These are phyloP conservation scores for Poeciliopsis presidionis DNA, from an alignment of 2,797 vertebrate genomes.

Conservation along the genomic window DNA sequence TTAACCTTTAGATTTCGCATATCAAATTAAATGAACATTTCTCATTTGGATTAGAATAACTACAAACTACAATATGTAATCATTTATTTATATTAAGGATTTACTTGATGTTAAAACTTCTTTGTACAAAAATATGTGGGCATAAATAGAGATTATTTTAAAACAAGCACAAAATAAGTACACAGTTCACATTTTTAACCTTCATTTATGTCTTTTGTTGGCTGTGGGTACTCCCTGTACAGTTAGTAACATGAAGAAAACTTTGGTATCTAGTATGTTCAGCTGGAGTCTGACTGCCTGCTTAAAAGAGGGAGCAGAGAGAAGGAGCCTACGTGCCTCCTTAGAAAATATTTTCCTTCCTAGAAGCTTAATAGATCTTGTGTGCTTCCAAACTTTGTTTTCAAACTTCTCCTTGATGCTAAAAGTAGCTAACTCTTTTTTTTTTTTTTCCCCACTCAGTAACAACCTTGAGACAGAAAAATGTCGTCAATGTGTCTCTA, in stretches of 20 bases:
- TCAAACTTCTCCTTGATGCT: background rate
- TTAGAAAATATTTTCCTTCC: background rate
- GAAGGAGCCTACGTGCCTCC: background rate
- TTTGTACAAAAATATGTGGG: background rate
- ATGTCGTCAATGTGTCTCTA: background rate
- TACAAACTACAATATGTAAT: background rate
- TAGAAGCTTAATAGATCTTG: background rate
- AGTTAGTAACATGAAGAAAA: background rate
- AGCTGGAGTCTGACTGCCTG: background rate
- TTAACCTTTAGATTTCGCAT: background rate
- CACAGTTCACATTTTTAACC: background rate
- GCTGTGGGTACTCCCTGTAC: background rate
- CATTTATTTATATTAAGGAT: background rate
- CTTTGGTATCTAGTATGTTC: background rate
- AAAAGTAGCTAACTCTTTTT: background rate
- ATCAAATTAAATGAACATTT: background rate
- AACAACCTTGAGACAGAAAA: background rate
- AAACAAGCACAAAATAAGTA: background rate
- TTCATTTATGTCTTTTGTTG: background rate
- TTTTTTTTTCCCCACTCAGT: background rate
- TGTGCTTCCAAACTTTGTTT: background rate
- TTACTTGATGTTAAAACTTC: background rate
- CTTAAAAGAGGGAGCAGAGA: background rate
- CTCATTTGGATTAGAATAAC: background rate
- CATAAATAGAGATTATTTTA: background rate